These are phyloP conservation scores for Tanaodytes sp. DNA, from an alignment of 2,888 invertebrate species.

Conservation along the genomic window DNA sequence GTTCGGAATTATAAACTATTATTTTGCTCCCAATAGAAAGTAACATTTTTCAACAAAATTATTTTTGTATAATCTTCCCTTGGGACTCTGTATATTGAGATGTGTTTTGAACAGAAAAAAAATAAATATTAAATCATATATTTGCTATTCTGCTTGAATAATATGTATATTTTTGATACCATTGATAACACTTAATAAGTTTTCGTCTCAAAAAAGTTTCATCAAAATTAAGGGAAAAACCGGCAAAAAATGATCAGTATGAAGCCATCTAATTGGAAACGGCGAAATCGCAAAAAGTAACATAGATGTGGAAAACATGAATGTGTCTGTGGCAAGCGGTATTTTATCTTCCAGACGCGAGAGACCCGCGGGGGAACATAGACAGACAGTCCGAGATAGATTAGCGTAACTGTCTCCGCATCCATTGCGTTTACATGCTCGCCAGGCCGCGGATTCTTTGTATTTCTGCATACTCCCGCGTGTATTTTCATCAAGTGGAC, in stretches of 20 bases:
- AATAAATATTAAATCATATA: no score
- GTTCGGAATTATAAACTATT: no score
- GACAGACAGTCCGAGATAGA: conserved; percentile 44
- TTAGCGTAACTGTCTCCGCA: conserved; percentile 50
- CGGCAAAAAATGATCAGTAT: conserved; percentile 45
- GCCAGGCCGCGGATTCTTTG: conserved; percentile 46
- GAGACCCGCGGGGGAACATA: conserved; percentile 19
- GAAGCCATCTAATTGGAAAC: conserved; percentile 47
- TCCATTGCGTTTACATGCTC: conserved; percentile 45
- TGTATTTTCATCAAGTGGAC: conserved; percentile 54
- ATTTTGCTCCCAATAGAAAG: no score
- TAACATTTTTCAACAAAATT: no score
- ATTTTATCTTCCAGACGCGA: conserved; percentile 39
- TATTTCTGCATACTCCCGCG: conserved; percentile 33
- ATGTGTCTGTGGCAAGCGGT: conserved; percentile 27
- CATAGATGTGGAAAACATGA: conserved; percentile 12
- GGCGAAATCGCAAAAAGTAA: conserved; percentile 54
- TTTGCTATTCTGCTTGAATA: no score
- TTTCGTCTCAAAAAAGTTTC: no score
- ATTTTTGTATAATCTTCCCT: no score
- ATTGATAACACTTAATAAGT: no score
- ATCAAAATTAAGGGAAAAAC: no score
- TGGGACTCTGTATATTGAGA: no score
- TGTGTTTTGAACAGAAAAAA: no score
- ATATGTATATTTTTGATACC: no score